Base-by-base conservation (phyloP, 2,888 invertebrate genomes). In the Limnephilus rhombicus region DNA sequence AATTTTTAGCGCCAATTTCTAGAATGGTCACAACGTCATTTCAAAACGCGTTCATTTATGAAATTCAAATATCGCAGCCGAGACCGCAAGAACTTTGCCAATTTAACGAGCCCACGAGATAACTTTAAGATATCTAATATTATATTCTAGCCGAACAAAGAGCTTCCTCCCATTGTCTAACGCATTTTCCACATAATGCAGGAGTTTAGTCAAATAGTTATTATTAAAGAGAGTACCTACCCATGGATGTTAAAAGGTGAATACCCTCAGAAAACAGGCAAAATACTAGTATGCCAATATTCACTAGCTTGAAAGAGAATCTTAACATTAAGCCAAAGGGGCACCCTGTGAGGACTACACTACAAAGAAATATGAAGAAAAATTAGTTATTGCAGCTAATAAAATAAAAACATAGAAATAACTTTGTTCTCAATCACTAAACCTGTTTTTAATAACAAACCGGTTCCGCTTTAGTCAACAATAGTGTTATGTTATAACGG, bases 61-160 rank as follows among this genome's bases (percentile, higher is more conserved):
- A 89, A 37, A 34, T 89, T 80, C 88, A 37, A 80, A 80, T 68
- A 89, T 80, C 31, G 80, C 88, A 29, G 80, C 12, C 24, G 41
- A 37, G 88, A 37, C 80, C 80, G 88, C 80, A 34, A 80, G 80
- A 93, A 93, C 93, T 93, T 93, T 92, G 89, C 92, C 92, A 93
- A 93, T 93, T 92, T 93, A 92, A 90, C 34, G 81, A 83, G 92
- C 90, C 53, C 89, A 80, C 37, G n/a, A 85, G 89, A 92, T 92
- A 93, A 91, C 89, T 92, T 92, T 80, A 85, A 90, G 86, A 85
- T 87, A 68, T 9, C 53, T 68, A 68, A 9, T 68, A 53, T 37
- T 83, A 81, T 82, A 37, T 49, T n/a, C n/a, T 81, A 37, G 31
- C 24, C 29, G 87, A 92, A 92, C 92, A 92, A 92, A 91, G 90